Percentiles rank a stretch among this genome's conserved stretches.
Conservation (phyloP, 53 echinoderm and acorn worm species). For the Stichopus horrens region DNA sequence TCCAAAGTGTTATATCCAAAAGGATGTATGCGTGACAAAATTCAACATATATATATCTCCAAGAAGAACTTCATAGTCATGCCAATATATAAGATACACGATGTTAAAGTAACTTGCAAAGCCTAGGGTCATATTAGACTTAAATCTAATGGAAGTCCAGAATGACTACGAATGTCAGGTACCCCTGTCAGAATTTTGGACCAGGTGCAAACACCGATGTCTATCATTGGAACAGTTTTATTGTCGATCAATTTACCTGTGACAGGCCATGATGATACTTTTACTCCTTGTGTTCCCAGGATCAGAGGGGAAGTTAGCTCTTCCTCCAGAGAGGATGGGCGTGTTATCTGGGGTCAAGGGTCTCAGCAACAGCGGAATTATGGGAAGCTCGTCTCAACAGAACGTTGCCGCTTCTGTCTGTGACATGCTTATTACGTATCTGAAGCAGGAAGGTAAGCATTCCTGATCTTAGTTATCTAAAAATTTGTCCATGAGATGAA, state of each 20-base stretch:
- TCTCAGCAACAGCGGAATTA: slow-evolving; percentile 81
- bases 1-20: too few species aligned
- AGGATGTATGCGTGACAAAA: too few species aligned
- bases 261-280: not conserved
- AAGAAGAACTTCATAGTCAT: too few species aligned
- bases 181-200: not conserved
- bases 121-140: too few species aligned
- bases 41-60: too few species aligned
- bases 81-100: too few species aligned
- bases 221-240: too few species aligned
- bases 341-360: slow-evolving; percentile 79
- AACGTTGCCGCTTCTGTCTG: slow-evolving; percentile 59
- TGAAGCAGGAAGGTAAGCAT: slow-evolving; percentile 87
- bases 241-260: not conserved
- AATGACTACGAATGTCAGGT: not conserved
- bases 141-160: not conserved
- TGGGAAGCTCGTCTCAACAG: slow-evolving; percentile 72
- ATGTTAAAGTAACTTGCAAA: too few species aligned
- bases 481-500: too few species aligned
- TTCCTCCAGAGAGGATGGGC: slow-evolving; percentile 75
- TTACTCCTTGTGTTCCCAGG: slow-evolving; percentile 47
- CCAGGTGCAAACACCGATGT: too few species aligned
- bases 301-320: slow-evolving; percentile 90
- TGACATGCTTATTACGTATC: slow-evolving; percentile 74
- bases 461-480: not conserved